A percentile compares a stretch with the other conserved stretches of the same genome.
phyloP scores from a whole-genome alignment of 2,113 vertebrate genomes.

The Elephantulus edwardii region DNA sequence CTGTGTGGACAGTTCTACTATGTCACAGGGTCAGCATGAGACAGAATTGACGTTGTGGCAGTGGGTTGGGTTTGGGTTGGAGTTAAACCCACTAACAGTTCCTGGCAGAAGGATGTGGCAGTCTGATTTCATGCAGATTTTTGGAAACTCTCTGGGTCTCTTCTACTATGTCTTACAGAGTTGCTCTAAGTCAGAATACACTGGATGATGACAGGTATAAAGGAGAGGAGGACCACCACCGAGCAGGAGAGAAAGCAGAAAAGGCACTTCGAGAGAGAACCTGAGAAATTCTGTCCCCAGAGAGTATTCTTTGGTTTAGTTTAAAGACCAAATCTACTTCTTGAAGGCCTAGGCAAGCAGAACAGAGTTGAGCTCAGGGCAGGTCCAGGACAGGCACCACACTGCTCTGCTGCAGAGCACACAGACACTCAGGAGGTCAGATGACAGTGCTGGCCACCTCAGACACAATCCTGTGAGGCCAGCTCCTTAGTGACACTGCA shows the following conservation, averaged over 20 bases:
- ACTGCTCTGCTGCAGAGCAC: not conserved
- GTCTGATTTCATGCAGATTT: not conserved
- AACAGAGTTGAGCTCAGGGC: not conserved
- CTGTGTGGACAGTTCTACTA: too few relatives aligned
- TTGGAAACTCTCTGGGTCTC: too few relatives aligned
- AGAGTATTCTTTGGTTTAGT: not conserved
- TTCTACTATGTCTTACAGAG: not conserved
- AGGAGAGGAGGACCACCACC: not conserved
- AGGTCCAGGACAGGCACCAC: too few relatives aligned
- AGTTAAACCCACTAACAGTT: not conserved
- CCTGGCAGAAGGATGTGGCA: not conserved
- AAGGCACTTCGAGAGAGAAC: conserved; percentile 12
- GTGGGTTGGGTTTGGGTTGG: too few relatives aligned
- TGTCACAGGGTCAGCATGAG: too few relatives aligned
- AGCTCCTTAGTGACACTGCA: not conserved
- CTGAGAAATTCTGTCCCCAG: not conserved
- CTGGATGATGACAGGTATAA: not conserved
- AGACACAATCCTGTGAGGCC: not conserved
- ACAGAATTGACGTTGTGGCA: too few relatives aligned
- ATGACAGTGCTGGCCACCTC: not conserved
- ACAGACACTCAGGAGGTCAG: not conserved
- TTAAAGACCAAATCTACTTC: not conserved
- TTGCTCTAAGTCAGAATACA: not conserved
- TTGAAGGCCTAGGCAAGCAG: conserved; percentile 22
- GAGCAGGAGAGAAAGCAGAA: not conserved